Evolutionary conservation across 2,888 invertebrate genomes (phyloP).

Genomic region (Athalia cordata): DNA sequence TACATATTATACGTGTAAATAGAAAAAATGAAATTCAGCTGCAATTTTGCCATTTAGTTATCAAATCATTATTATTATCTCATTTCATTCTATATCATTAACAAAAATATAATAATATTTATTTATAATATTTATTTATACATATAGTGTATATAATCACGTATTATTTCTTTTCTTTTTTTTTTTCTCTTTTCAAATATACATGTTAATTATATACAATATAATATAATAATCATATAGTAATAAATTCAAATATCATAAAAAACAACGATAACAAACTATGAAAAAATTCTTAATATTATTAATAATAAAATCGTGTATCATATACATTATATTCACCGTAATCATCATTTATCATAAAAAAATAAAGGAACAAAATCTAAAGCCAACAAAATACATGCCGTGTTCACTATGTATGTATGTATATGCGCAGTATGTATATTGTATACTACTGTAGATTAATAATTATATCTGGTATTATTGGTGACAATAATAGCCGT

Average conservation of each 20-base stretch:
- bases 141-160: conserved; percentile 47
- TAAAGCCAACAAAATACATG: conserved; percentile 65
- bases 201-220: conserved; percentile 53
- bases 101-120: conserved; percentile 63
- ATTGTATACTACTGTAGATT: not conserved
- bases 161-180: conserved; percentile 6
- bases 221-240: conserved; percentile 20
- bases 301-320: conserved; percentile 44
- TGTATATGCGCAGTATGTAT: conserved; percentile 51
- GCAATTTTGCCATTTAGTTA: conserved; percentile 58
- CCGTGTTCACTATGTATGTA: conserved; percentile 53
- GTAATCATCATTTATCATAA: conserved; percentile 57
- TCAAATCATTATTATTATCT: conserved; percentile 58
- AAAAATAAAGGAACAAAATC: conserved; percentile 70
- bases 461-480: not conserved
- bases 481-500: too few species aligned
- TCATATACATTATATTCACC: conserved; percentile 67
- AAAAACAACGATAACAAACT: conserved; percentile 72
- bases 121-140: conserved; percentile 49
- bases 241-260: conserved; percentile 65
- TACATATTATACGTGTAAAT: too few species aligned
- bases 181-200: conserved; percentile 45
- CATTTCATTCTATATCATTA: conserved; percentile 60
- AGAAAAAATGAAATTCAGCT: conserved; percentile 53
- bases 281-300: conserved; percentile 62